Base-by-base conservation (phyloP, 2,888 invertebrate genomes). In the Falcaria lacertinaria region DNA sequence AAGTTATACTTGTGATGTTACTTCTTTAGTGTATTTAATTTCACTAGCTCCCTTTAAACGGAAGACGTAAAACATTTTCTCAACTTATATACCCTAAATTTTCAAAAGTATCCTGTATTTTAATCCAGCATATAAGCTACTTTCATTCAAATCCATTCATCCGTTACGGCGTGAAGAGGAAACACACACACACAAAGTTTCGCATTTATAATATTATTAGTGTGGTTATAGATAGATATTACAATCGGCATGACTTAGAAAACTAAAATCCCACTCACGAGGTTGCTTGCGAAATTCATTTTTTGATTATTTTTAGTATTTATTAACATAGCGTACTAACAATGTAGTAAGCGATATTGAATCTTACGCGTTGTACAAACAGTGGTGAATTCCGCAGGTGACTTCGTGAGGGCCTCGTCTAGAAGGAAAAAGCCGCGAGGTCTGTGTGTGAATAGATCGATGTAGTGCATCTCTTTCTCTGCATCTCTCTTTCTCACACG, bases 391-490 rank as follows among this genome's bases (percentile, higher is more conserved):
- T 81, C 85, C 87, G 73, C 87, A 89, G 88, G 88, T 88, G 88
- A 89, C 87, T 88, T 86, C 88, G 84, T 87, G 87, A 88, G 79
- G 65, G 80, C 81, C 50, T 74, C 81, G 59, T 77, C 82, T 73
- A 82, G 80, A 75, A 67, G 81, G 77, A 80, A 79, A 69, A 73
- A 67, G 52, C 60, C 64, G 58, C 57, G 78, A 87, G 88, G 89
- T 87, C 83, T 83, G 87, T 88, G 83, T 80, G 85, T 80, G 81
- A 82, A 75, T 80, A 78, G 85, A 82, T 86, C 82, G 85, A 86
- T 87, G 88, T 88, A 87, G 86, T 84, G 77, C 78, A 74, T 78
- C 75, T 83, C 69, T 77, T 69, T 85, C 57, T 84, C 77, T 82
- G 79, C 82, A 78, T 84, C 79, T 83, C 74, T 86, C 77, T 85